Percentiles rank a stretch among this genome's conserved stretches.
Conservation (phyloP, 2,113 vertebrate genomes). For the Marmota flaviventris region DNA sequence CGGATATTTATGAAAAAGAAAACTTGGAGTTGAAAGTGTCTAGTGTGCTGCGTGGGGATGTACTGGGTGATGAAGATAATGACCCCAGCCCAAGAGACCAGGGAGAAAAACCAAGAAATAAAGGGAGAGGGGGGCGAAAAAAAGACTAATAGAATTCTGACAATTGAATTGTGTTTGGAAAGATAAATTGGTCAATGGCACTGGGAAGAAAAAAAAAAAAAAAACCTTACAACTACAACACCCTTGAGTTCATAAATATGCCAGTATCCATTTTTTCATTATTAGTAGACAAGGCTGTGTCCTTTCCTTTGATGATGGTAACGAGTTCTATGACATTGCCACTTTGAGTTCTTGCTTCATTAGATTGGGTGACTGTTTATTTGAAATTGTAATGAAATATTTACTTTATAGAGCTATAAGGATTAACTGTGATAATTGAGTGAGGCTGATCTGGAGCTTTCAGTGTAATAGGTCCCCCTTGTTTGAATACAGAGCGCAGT, state of each 20-base stretch:
- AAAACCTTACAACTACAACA: constrained; percentile 13
- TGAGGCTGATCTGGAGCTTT: constrained; percentile 94
- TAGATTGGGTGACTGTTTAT: constrained; percentile 99
- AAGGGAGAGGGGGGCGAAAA: not conserved
- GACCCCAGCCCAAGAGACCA: not conserved
- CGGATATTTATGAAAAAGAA: not conserved
- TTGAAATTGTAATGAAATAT: constrained; percentile 99
- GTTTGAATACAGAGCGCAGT: constrained; percentile 97
- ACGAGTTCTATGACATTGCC: constrained; percentile 92
- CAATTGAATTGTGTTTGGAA: constrained; percentile 74
- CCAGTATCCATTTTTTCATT: constrained; percentile 82
- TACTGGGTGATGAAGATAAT: not conserved
- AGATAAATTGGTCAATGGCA: constrained; percentile 77
- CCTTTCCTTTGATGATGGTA: constrained; percentile 90
- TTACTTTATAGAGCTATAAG: constrained; percentile 99
- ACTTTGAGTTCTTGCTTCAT: constrained; percentile 96
- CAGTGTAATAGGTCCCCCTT: constrained; percentile 93
- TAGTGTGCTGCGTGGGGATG: not conserved
- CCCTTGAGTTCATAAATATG: constrained; percentile 81
- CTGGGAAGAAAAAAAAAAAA: not conserved
- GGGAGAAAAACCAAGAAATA: not conserved
- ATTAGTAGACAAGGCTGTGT: constrained; percentile 87
- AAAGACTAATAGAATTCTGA: constrained; percentile 59
- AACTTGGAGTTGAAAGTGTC: not conserved
- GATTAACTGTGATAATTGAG: constrained; percentile 99